A percentile compares a stretch with the other conserved stretches of the same genome.
phyloP scores from a whole-genome alignment of 2,888 invertebrate species.

The Cerceris rybyensis region DNA sequence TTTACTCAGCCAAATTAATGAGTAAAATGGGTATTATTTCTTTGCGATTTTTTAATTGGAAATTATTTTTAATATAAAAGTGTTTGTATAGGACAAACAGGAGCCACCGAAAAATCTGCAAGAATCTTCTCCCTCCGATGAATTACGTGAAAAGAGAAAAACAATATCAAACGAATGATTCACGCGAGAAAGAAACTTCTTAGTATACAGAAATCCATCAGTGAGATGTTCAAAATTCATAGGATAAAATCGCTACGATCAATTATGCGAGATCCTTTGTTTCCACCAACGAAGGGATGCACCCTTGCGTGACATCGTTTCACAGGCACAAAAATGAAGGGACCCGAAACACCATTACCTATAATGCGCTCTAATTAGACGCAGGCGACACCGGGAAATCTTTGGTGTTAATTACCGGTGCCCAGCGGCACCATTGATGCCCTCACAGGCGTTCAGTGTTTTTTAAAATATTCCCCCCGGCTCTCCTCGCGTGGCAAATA shows the following conservation, averaged over 20 bases:
- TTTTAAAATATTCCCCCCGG: conserved; percentile 42
- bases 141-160: too few relatives aligned
- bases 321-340: conserved; percentile 21
- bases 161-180: not conserved
- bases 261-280: conserved; percentile 21
- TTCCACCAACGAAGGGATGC: conserved; percentile 11
- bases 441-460: conserved; percentile 34
- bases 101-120: too few relatives aligned
- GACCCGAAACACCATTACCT: conserved; percentile 54
- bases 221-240: not conserved
- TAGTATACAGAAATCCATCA: not conserved
- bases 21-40: too few relatives aligned
- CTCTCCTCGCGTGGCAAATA: conserved; percentile 48
- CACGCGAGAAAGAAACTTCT: not conserved
- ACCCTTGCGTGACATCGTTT: conserved; percentile 9
- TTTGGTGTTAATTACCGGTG: conserved; percentile 56
- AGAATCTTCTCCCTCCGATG: too few relatives aligned
- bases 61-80: too few relatives aligned
- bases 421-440: conserved; percentile 51
- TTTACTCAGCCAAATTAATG: too few relatives aligned
- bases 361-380: conserved; percentile 67
- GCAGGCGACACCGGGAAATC: conserved; percentile 54
- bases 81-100: too few relatives aligned
- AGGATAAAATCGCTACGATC: conserved; percentile 30
- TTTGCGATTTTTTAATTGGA: too few relatives aligned